Evolutionary conservation across 1,140 invertebrate genomes (phyloP), one percentile per base, ranked within the genome.

Genomic region (Pygmarrhopalites habei): DNA sequence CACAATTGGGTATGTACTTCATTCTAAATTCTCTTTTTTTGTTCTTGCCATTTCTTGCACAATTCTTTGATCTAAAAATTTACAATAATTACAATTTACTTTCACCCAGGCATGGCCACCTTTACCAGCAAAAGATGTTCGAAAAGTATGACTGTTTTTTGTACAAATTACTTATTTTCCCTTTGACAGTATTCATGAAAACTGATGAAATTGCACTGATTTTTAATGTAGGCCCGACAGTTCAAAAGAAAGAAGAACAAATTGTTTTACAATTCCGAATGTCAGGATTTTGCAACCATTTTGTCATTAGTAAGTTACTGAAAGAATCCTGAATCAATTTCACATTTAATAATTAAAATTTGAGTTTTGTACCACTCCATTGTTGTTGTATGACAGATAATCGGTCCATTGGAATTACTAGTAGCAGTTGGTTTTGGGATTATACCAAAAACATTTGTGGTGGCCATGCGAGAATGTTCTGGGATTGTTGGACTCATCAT

Each of bases 31-130:
- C n/a, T n/a, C n/a, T n/a, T n/a, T n/a, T n/a, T n/a, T n/a, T n/a
- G n/a, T n/a, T n/a, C n/a, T n/a, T n/a, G n/a, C n/a, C n/a, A n/a
- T n/a, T n/a, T n/a, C n/a, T n/a, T n/a, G n/a, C n/a, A n/a, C n/a
- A n/a, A n/a, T n/a, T n/a, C n/a, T n/a, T n/a, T n/a, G n/a, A n/a
- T n/a, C n/a, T n/a, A n/a, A n/a, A n/a, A n/a, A n/a, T n/a, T n/a
- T n/a, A n/a, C n/a, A n/a, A n/a, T n/a, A n/a, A n/a, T n/a, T n/a
- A n/a, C n/a, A n/a, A n/a, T n/a, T n/a, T n/a, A n/a, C n/a, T n/a
- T n/a, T n/a, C n/a, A n/a, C n/a, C n/a, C n/a, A n/a, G n/a, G 10
- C 26, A 35, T 57, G 55, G 55, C 55, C 55, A 4, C 55, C 55
- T 2, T 12, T n/a, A 12, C 55, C 55, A 7, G 17, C 55, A 30